Evolutionary conservation across 2,888 invertebrate genomes (phyloP).

Genomic region (Lasioglossum calceatum): DNA sequence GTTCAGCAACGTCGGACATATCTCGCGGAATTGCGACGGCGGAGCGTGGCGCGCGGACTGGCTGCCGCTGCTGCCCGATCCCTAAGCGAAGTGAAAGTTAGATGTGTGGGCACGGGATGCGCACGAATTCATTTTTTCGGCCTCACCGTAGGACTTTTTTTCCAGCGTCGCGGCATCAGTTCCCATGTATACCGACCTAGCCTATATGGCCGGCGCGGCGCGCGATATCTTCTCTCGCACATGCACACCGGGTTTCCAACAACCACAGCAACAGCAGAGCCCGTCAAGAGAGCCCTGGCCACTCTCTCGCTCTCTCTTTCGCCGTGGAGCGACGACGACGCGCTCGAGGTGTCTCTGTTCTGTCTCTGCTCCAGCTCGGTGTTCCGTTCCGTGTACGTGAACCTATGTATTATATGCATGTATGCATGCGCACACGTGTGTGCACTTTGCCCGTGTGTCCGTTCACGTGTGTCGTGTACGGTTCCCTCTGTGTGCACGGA

Average conservation of each 20-base stretch:
- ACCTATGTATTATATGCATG: background rate
- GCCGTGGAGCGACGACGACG: background rate
- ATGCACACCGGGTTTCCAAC: constrained; percentile 55
- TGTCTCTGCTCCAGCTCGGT: background rate
- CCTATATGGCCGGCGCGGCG: constrained; percentile 80
- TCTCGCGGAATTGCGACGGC: constrained; percentile 71
- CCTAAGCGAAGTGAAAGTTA: constrained; percentile 83
- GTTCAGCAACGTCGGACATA: constrained; percentile 68
- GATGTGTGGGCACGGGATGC: constrained; percentile 85
- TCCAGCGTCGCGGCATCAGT: constrained; percentile 74
- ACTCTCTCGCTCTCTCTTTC: constrained; percentile 38
- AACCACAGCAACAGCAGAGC: constrained; percentile 24
- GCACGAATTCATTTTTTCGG: constrained; percentile 85
- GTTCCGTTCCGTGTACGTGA: constrained; percentile 1
- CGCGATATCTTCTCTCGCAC: constrained; percentile 68
- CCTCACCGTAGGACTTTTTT: constrained; percentile 74
- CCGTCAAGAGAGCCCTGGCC: constrained; percentile 40
- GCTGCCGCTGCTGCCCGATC: constrained; percentile 77
- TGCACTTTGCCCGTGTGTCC: background rate
- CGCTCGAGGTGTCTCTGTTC: background rate
- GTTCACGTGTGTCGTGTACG: constrained; percentile 4
- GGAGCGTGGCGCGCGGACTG: constrained; percentile 62
- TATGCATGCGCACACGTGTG: background rate
- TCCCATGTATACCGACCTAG: constrained; percentile 82
- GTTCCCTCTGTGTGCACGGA: background rate